Evolutionary conservation across 2,113 vertebrate species (phyloP).

Genomic region (Channa argus): DNA sequence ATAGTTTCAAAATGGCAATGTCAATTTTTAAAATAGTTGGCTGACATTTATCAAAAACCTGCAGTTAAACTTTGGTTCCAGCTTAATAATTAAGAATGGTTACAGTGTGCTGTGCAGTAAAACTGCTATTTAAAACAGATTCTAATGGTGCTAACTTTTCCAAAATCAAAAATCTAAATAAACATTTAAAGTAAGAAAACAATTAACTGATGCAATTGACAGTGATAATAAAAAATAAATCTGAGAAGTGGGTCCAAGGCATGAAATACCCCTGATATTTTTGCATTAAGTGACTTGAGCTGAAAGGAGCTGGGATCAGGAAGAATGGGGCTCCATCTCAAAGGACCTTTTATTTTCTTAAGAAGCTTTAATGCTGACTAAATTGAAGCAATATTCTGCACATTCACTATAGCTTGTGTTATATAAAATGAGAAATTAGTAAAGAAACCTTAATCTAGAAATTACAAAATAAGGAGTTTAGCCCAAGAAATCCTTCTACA

Average conservation of each 20-base stretch:
- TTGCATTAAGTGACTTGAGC: constrained; percentile 67
- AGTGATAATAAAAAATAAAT: not conserved
- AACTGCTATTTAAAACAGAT: not conserved
- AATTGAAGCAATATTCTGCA: constrained; percentile 16
- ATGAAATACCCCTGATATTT: constrained; percentile 69
- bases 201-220: not conserved
- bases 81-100: not conserved
- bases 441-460: too few relatives aligned
- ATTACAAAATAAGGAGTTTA: too few relatives aligned
- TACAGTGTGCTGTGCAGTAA: not conserved
- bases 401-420: constrained; percentile 3
- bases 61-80: not conserved
- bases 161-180: not conserved
- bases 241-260: constrained; percentile 55
- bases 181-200: not conserved
- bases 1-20: too few relatives aligned
- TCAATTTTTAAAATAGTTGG: too few relatives aligned
- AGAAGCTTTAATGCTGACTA: not conserved
- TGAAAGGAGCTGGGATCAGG: constrained; percentile 65
- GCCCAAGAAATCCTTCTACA: too few relatives aligned
- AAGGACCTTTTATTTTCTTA: constrained; percentile 53
- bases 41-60: not conserved
- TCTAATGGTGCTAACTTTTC: not conserved
- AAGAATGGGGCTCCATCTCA: constrained; percentile 70
- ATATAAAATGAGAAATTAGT: too few relatives aligned